A percentile compares a stretch with the other conserved stretches of the same genome.
Conservation (phyloP, 2,113 vertebrate species). For the Sprattus sprattus region DNA sequence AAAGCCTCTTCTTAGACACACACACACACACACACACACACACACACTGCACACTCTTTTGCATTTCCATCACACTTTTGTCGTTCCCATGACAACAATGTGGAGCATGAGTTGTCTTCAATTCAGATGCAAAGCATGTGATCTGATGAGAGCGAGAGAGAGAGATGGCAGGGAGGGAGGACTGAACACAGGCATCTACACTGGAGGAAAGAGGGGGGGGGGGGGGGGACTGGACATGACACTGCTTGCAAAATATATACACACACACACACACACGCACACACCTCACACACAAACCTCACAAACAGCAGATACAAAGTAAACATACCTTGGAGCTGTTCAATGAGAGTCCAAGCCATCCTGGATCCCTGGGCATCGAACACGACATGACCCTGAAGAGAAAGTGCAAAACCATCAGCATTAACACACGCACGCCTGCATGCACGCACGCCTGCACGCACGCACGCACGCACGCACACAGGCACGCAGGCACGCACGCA, state of each 20-base stretch:
- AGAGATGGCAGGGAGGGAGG: background rate
- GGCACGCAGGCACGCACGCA: background rate
- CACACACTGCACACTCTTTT: background rate
- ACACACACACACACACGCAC: no score
- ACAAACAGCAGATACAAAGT: background rate
- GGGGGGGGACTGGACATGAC: background rate
- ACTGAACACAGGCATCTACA: background rate
- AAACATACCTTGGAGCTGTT: conserved; percentile 87
- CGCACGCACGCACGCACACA: background rate
- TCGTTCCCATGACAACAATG: conserved; percentile 5
- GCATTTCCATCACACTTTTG: background rate
- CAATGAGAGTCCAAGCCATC: conserved; percentile 96
- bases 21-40: conserved; percentile 11
- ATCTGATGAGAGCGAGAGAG: background rate
- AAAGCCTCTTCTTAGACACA: conserved; percentile 20
- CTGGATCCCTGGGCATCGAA: conserved; percentile 95
- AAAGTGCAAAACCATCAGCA: conserved; percentile 12
- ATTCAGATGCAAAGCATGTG: background rate
- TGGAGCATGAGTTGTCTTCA: background rate
- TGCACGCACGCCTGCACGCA: background rate
- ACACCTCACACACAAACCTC: background rate
- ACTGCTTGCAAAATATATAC: no score
- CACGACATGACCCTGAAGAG: conserved; percentile 80
- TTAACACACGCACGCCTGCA: background rate
- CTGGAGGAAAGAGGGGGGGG: background rate